Evolutionary conservation across 2,888 invertebrate species (phyloP).

Genomic region (Philonicus albiceps): DNA sequence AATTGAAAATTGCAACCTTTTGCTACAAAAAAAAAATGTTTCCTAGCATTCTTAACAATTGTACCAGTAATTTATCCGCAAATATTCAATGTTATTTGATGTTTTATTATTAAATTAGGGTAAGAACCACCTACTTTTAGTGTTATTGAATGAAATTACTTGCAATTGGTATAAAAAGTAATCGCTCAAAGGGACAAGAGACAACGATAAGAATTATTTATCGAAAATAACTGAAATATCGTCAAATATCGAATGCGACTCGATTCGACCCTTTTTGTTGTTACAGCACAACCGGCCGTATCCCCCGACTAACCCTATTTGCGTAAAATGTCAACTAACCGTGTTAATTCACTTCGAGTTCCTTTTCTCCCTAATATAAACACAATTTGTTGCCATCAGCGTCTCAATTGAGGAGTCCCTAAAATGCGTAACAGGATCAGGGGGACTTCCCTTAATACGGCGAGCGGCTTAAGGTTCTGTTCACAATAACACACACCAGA

Average conservation of each 20-base stretch:
- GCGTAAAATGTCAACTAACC: slow-evolving; percentile 48
- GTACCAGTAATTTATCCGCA: neutral
- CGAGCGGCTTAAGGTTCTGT: slow-evolving; percentile 13
- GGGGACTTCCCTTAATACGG: slow-evolving; percentile 11
- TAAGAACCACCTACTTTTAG: neutral
- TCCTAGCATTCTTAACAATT: neutral
- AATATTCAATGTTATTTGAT: neutral
- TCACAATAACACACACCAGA: slow-evolving; percentile 1
- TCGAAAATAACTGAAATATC: slow-evolving; percentile 6
- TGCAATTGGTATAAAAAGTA: neutral
- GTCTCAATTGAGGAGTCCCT: slow-evolving; percentile 42
- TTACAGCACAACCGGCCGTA: slow-evolving; percentile 9
- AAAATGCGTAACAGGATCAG: slow-evolving; percentile 41
- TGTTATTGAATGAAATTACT: neutral
- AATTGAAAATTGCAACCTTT: too few relatives aligned
- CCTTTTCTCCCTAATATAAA: slow-evolving; percentile 45
- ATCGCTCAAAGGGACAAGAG: neutral
- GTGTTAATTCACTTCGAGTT: slow-evolving; percentile 48
- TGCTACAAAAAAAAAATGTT: neutral
- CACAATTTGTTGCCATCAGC: slow-evolving; percentile 48
- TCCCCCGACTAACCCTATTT: slow-evolving; percentile 41
- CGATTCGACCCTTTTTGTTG: neutral
- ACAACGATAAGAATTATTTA: neutral
- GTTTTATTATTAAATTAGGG: neutral
- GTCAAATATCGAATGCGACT: neutral